Evolutionary conservation across 64 coral and sea anemone genomes (phyloP).

Genomic region (Platygyra sinensis): DNA sequence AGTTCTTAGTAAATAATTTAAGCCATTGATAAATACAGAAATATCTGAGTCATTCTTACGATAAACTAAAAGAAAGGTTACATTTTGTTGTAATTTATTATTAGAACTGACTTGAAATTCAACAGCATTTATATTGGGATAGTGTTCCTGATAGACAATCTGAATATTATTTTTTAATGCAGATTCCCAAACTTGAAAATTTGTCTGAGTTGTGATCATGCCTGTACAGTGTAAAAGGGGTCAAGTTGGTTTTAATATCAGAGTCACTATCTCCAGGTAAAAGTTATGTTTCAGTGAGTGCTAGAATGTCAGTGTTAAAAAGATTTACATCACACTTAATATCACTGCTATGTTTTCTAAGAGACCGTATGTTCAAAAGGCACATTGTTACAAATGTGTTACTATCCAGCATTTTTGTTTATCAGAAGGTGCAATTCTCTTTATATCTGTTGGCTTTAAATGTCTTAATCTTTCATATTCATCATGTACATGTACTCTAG

Average conservation of each 20-base stretch:
- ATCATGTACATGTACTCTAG: constrained; percentile 23
- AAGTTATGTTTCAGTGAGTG: constrained; percentile 59
- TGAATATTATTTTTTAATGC: too few relatives aligned
- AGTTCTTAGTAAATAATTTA: too few relatives aligned
- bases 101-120: too few relatives aligned
- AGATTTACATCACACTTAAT: constrained; percentile 42
- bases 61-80: too few relatives aligned
- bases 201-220: not conserved
- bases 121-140: too few relatives aligned
- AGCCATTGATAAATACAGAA: too few relatives aligned
- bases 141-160: too few relatives aligned
- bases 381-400: not conserved
- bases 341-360: constrained; percentile 43
- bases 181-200: too few relatives aligned
- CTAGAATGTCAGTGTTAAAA: constrained; percentile 23
- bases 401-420: not conserved
- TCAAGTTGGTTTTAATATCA: constrained; percentile 39
- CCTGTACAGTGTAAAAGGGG: constrained; percentile 26
- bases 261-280: constrained; percentile 36
- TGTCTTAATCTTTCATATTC: constrained; percentile 41
- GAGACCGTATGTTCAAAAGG: constrained; percentile 42
- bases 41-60: too few relatives aligned
- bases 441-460: not conserved
- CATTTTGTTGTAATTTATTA: too few relatives aligned
- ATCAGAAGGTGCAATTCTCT: not conserved